Evolutionary conservation across 2,113 vertebrate genomes (phyloP), one percentile per base, ranked within the genome.

Genomic region (Tragelaphus buxtoni): DNA sequence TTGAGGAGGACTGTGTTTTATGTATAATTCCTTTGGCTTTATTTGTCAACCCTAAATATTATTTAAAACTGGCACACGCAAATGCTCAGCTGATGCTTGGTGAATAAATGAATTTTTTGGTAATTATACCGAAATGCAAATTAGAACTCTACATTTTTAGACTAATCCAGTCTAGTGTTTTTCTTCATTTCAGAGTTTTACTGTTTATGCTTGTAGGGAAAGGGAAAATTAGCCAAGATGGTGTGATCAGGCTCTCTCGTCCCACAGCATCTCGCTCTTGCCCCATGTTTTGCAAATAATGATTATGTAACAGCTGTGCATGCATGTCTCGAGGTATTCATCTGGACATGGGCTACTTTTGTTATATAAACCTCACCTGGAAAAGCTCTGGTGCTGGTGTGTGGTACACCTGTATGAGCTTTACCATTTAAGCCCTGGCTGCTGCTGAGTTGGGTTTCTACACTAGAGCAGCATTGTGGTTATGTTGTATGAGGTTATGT

Each of bases 101-200:
- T 51, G 28, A 85, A 83, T 91, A 95, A 85, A 51, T 55, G 8
- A 77, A 94, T 93, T 61, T 69, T 93, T 65, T 58, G 14, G 63
- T 47, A 72, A 56, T 80, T 32, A 45, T 26, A 91, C 47, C 45
- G 47, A 55, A 89, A 94, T 83, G 45, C 22, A 87, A 90, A 94
- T 93, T 83, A 90, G 4, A 79, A 39, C 4, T 83, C 24, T 26
- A 10, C 20, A 45, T 85, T 90, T 90, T 95, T 95, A 74, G 87
- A 95, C 90, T 91, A 95, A 79, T 24, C 47, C 17, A 69, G 35
- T 24, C n/a, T 53, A 92, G 85, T 51, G 77, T 95, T 93, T 93
- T 86, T 35, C 61, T 96, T 53, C 13, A 91, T 79, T 84, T 85
- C 28, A 45, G 82, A 88, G 20, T 82, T 91, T 96, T 94, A 87